Percentiles rank a stretch among this genome's conserved stretches.
These are phyloP conservation scores for Galendromus occidentalis DNA, from an alignment of 1,140 invertebrate genomes.

Conservation along the genomic window DNA sequence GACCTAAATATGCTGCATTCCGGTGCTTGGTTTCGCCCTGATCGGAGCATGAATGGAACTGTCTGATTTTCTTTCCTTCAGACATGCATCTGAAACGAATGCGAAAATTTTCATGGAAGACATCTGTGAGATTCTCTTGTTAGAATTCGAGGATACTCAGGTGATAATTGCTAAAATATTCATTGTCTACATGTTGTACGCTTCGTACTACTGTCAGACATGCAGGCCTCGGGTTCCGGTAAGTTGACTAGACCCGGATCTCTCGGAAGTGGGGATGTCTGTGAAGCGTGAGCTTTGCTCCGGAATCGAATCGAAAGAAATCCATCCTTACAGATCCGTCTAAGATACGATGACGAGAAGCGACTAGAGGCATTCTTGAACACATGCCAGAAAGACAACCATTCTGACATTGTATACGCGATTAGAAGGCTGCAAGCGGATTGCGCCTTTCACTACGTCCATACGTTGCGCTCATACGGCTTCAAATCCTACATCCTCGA, in stretches of 20 bases:
- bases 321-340: not conserved
- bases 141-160: not conserved
- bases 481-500: slow-evolving; percentile 10
- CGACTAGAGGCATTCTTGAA: not conserved
- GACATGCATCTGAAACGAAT: too few species aligned
- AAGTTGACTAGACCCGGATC: not conserved
- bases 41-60: too few species aligned
- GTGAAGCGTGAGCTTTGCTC: too few species aligned
- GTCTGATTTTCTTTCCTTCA: too few species aligned
- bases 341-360: not conserved
- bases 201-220: not conserved
- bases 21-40: too few species aligned
- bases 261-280: not conserved
- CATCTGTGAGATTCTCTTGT: not conserved
- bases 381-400: not conserved
- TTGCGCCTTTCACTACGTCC: not conserved
- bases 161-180: not conserved
- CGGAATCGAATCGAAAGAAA: not conserved
- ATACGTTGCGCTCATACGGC: not conserved
- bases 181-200: not conserved
- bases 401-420: not conserved
- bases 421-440: not conserved
- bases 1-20: too few species aligned
- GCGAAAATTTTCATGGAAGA: not conserved
- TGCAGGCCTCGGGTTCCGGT: not conserved